Base-by-base conservation (phyloP, 2,888 invertebrate species). In the Lepidocyrtinus sp. region DNA sequence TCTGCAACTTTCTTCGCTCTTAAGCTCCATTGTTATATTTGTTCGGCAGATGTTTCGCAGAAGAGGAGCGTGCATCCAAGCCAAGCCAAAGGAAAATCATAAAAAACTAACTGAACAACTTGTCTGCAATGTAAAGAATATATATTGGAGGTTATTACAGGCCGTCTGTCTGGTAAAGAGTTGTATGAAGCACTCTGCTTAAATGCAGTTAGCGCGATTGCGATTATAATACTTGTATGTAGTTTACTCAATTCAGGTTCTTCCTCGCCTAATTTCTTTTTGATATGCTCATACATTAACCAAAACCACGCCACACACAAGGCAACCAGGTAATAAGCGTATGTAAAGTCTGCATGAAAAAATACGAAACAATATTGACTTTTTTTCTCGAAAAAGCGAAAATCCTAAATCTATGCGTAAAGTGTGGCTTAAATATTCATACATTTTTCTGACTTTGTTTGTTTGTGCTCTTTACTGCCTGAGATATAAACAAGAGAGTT, bases 1-100 rank as follows among this genome's bases (percentile, higher is more conserved):
- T n/a, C 55, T 55, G 55, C 3, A 55, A 55, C 55, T 55, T 55
- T 55, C 55, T 55, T 55, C 55, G n/a, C 55, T 55, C 55, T n/a
- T n/a, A n/a, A n/a, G 36, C 36, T 36, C 17, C 55, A 55, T 55
- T 55, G 55, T 55, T 36, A 12, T 55, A 55, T 9, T 55, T 55
- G 17, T 7, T 55, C 17, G 55, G 55, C 55, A 55, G 55, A 55
- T 55, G 55, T 7, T 55, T n/a, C 17, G 17, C 3, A 7, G 36
- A 55, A 55, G 55, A 55, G 17, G 17, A 55, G 55, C 55, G 5
- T 36, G 5, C 5, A 12, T 36, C 12, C 36, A 7, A 36, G 36
- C 36, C n/a, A n/a, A n/a, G n/a, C n/a, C n/a, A n/a, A n/a, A n/a
- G n/a, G n/a, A n/a, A n/a, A n/a, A n/a, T n/a, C n/a, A n/a, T n/a